Evolutionary conservation across 2,797 vertebrate genomes (phyloP).

Genomic region (Glyptemys insculpta): DNA sequence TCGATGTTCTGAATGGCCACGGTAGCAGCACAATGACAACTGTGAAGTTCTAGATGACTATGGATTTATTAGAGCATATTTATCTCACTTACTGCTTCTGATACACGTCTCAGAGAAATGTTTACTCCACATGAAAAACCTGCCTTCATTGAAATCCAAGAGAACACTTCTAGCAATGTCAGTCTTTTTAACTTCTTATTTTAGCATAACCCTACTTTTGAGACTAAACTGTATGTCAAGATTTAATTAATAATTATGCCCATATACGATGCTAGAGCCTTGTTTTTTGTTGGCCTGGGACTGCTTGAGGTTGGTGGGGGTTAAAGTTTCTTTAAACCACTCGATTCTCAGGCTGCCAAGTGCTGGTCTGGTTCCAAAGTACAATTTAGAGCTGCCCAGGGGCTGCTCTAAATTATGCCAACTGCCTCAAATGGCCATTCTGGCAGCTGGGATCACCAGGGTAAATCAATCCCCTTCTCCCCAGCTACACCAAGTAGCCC

Average conservation of each 20-base stretch:
- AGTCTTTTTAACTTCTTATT: not conserved
- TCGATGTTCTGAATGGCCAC: not conserved
- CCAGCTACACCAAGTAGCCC: not conserved
- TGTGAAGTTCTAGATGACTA: not conserved
- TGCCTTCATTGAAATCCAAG: not conserved
- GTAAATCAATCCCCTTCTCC: not conserved
- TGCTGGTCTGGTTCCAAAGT: not conserved
- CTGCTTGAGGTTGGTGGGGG: not conserved
- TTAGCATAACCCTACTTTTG: not conserved
- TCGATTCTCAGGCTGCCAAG: not conserved
- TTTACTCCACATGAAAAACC: not conserved
- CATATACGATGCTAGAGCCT: not conserved
- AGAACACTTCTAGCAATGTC: not conserved
- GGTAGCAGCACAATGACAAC: not conserved
- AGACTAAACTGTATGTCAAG: not conserved
- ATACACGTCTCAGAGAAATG: not conserved
- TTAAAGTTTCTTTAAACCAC: not conserved
- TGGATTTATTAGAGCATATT: not conserved
- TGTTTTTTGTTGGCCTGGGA: not conserved
- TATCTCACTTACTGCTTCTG: not conserved
- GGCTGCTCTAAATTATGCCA: not conserved
- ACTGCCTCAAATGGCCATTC: not conserved
- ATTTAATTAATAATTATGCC: not conserved
- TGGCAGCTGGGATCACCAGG: not conserved
- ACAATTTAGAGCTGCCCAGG: fast-evolving